These are phyloP conservation scores for Saturnia pavonia DNA, from an alignment of 2,888 invertebrate genomes.

Conservation along the genomic window DNA sequence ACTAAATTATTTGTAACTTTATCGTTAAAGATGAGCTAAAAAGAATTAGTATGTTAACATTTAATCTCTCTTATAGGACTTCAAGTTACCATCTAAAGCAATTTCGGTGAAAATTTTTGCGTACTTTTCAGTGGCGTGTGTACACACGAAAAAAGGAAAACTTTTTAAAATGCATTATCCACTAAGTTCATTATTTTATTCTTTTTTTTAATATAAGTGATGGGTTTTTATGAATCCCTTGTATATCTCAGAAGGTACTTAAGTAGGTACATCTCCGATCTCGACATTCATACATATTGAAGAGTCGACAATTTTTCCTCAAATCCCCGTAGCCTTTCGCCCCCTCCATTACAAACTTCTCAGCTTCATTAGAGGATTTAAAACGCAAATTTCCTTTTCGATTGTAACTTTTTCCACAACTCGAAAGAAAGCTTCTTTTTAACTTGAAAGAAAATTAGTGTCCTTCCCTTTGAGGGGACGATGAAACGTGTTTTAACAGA, in stretches of 20 bases:
- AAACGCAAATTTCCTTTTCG: constrained; percentile 82
- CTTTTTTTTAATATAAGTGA: too few relatives aligned
- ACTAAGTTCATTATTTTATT: not conserved
- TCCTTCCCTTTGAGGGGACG: constrained; percentile 75
- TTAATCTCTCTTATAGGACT: too few relatives aligned
- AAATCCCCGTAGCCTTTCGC: constrained; percentile 77
- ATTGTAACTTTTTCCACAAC: constrained; percentile 81
- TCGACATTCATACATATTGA: constrained; percentile 5
- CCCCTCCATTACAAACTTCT: constrained; percentile 81
- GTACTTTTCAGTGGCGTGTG: too few relatives aligned
- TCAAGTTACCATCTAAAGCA: too few relatives aligned
- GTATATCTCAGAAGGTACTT: not conserved
- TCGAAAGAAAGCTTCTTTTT: constrained; percentile 80
- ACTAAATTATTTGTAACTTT: too few relatives aligned
- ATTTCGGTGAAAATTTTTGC: too few relatives aligned
- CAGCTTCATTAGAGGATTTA: constrained; percentile 82
- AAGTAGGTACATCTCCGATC: constrained; percentile 11
- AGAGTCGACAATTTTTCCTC: constrained; percentile 64
- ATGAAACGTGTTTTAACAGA: constrained; percentile 70
- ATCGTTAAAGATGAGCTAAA: too few relatives aligned
- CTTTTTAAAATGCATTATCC: too few relatives aligned
- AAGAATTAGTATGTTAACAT: too few relatives aligned
- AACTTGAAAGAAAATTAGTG: constrained; percentile 79
- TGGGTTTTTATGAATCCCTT: not conserved
- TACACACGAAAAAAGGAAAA: too few relatives aligned